Base-by-base conservation (phyloP, 2,888 invertebrate species). In the Drosophila tripunctata region DNA sequence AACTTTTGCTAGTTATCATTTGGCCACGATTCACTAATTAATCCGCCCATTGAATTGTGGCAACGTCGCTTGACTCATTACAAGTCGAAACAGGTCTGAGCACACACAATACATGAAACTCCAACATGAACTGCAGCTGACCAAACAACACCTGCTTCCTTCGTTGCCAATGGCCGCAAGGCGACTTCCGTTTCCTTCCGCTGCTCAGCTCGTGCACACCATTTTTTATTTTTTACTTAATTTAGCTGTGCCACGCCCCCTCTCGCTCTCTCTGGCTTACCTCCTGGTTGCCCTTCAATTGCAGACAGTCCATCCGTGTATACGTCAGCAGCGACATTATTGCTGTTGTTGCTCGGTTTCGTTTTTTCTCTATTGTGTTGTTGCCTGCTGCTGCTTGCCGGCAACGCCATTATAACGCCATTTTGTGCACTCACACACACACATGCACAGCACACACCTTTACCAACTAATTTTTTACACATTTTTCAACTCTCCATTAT, bases 221-320 rank as follows among this genome's bases (percentile, higher is more conserved):
- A 36, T 55, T 64, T 62, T 67, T 36, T 19, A n/a, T 14, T 43
- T 35, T 70, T 74, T 69, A 86, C 81, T 81, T 83, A 77, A 81
- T 81, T 81, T 86, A 80, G 69, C 83, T 43, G 55, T 58, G 43
- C 63, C 61, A 4, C 15, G 41, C n/a, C 36, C 10, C 19, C n/a
- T n/a, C n/a, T n/a, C n/a, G n/a, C n/a, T n/a, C n/a, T n/a, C n/a
- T n/a, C 2, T n/a, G 1, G 15, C n/a, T 15, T 22, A 12, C 12
- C 6, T 24, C 31, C 31, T 2, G 7, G 4, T 30, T 8, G 43
- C 4, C 54, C 35, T 27, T 47, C 40, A 50, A 52, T 50, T 40
- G 43, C 82, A 86, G 87, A 86, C 80, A 79, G 77, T 70, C 63
- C 83, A 86, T 83, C 87, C 86, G 67, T 86, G 87, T 86, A 65